Evolutionary conservation across 2,888 invertebrate genomes (phyloP).

Genomic region (Nemoura dubitans): DNA sequence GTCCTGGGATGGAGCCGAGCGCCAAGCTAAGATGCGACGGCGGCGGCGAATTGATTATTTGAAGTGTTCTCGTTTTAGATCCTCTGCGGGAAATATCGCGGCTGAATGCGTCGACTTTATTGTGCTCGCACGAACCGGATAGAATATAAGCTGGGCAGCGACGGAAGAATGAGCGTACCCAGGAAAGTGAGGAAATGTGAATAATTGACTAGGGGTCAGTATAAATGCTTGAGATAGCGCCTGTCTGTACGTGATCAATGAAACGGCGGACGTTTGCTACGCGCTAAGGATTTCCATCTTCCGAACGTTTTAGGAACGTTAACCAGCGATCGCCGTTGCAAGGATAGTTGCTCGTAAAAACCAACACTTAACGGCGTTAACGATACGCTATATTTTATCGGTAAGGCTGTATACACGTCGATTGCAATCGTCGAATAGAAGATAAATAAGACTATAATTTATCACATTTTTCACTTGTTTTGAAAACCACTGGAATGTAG

Average conservation of each 20-base stretch:
- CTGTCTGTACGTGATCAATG: not conserved
- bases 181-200: not conserved
- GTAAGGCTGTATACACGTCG: not conserved
- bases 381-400: not conserved
- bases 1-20: not conserved
- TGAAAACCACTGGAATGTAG: not conserved
- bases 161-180: not conserved
- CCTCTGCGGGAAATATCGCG: not conserved
- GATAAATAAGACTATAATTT: not conserved
- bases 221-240: not conserved
- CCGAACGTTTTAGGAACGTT: not conserved
- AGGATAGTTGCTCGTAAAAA: not conserved
- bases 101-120: not conserved
- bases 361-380: not conserved
- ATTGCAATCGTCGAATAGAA: not conserved
- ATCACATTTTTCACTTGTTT: slow-evolving; percentile 7
- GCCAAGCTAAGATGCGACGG: not conserved
- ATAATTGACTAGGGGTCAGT: not conserved
- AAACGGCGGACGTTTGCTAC: not conserved
- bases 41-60: not conserved
- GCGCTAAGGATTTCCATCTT: not conserved
- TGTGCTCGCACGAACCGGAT: not conserved
- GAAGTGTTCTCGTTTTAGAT: slow-evolving; percentile 23
- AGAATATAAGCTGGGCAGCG: not conserved
- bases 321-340: no score